Evolutionary conservation across 2,113 vertebrate species (phyloP).

Genomic region (Nannobrachium achirus): DNA sequence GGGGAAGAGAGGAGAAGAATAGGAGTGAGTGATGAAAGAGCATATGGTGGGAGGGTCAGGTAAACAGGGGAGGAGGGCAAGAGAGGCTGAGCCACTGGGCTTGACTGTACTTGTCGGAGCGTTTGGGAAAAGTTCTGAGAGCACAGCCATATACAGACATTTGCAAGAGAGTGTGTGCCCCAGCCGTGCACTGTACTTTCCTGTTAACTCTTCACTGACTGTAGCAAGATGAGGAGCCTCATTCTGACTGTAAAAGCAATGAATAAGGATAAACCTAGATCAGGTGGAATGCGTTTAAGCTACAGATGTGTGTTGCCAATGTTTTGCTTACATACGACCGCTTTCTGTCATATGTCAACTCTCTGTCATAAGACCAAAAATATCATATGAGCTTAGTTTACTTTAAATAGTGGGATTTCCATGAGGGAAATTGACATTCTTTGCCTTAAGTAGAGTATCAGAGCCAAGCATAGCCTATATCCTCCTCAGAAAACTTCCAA

Average conservation of each 20-base stretch:
- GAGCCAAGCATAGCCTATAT: too few relatives aligned
- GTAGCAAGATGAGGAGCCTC: constrained; percentile 9
- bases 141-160: constrained; percentile 80
- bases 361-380: too few relatives aligned
- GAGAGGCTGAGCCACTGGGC: constrained; percentile 55
- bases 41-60: constrained; percentile 50
- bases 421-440: too few relatives aligned
- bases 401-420: too few relatives aligned
- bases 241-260: constrained; percentile 1
- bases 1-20: not conserved
- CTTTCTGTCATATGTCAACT: too few relatives aligned
- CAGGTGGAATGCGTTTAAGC: too few relatives aligned
- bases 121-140: constrained; percentile 65
- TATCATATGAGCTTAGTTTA: too few relatives aligned
- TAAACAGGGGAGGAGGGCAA: constrained; percentile 34
- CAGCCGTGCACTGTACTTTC: constrained; percentile 57
- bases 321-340: too few relatives aligned
- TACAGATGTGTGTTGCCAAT: too few relatives aligned
- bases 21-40: constrained; percentile 9
- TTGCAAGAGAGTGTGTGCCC: constrained; percentile 60
- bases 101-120: constrained; percentile 75
- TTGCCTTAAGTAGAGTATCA: too few relatives aligned
- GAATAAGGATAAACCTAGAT: not conserved
- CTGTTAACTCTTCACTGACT: constrained; percentile 75
- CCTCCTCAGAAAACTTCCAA: too few relatives aligned